phyloP scores from a whole-genome alignment of 1,140 invertebrate species.

The Gryllus bimaculatus region DNA sequence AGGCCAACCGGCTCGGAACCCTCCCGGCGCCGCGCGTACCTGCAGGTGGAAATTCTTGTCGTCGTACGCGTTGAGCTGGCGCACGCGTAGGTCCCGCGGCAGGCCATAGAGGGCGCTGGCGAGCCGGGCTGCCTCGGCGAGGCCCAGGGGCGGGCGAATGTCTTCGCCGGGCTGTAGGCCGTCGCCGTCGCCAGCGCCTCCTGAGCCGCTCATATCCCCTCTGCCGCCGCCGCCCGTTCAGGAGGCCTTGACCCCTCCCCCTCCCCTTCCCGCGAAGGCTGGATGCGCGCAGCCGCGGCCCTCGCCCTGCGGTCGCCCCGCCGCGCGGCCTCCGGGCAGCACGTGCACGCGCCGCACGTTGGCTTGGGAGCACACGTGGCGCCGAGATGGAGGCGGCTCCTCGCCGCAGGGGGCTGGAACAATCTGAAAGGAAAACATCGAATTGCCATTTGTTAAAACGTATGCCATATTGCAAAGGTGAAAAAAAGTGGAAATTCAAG shows the following conservation, averaged over 20 bases:
- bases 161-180: constrained; percentile 44
- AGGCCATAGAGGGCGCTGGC: constrained; percentile 58
- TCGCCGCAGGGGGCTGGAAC: no score
- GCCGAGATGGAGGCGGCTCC: no score
- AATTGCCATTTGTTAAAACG: no score
- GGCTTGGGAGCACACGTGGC: no score
- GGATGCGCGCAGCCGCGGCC: no score
- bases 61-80: constrained; percentile 67
- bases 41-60: constrained; percentile 62
- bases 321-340: no score
- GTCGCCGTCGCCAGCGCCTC: not conserved
- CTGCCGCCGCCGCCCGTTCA: not conserved
- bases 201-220: not conserved
- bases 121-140: constrained; percentile 43
- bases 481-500: no score
- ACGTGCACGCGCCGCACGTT: no score
- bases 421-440: no score
- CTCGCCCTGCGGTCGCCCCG: no score
- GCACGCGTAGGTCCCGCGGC: constrained; percentile 47
- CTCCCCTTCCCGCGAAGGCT: no score
- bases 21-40: not conserved
- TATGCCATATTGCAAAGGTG: no score
- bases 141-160: constrained; percentile 50
- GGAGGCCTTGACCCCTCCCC: not conserved
- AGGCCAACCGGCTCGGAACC: not conserved